These are phyloP conservation scores for Drosophila eohydei DNA, from an alignment of 2,888 invertebrate species.

Conservation along the genomic window DNA sequence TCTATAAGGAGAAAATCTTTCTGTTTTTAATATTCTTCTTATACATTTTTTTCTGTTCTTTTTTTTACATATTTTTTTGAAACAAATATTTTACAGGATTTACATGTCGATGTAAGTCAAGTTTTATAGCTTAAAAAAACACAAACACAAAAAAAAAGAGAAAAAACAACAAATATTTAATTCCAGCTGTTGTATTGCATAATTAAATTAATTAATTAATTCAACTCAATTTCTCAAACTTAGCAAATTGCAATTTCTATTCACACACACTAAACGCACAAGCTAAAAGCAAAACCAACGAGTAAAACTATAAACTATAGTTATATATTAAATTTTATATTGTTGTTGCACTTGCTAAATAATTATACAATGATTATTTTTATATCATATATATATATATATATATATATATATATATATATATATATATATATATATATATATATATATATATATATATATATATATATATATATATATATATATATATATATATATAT, in stretches of 20 bases:
- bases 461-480: neutral
- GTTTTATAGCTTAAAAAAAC: constrained; percentile 76
- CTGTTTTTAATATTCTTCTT: constrained; percentile 73
- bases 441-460: neutral
- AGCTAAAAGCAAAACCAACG: neutral
- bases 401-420: neutral
- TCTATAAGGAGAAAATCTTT: constrained; percentile 54
- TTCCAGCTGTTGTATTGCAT: constrained; percentile 47
- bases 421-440: neutral
- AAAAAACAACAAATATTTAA: constrained; percentile 49
- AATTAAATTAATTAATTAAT: constrained; percentile 22
- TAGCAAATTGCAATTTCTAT: constrained; percentile 3
- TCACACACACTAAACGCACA: constrained; percentile 6
- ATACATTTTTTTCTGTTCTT: constrained; percentile 82
- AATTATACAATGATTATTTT: neutral
- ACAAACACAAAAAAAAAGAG: constrained; percentile 32
- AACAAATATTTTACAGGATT: constrained; percentile 86
- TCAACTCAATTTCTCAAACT: constrained; percentile 22
- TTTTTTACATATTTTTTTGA: constrained; percentile 80
- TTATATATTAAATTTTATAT: neutral
- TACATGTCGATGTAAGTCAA: constrained; percentile 87
- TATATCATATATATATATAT: neutral
- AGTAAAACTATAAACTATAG: neutral
- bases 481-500: neutral
- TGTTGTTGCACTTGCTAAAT: constrained; percentile 1